Conservation (phyloP, 2,113 vertebrate species). For the Megaceryle torquata region DNA sequence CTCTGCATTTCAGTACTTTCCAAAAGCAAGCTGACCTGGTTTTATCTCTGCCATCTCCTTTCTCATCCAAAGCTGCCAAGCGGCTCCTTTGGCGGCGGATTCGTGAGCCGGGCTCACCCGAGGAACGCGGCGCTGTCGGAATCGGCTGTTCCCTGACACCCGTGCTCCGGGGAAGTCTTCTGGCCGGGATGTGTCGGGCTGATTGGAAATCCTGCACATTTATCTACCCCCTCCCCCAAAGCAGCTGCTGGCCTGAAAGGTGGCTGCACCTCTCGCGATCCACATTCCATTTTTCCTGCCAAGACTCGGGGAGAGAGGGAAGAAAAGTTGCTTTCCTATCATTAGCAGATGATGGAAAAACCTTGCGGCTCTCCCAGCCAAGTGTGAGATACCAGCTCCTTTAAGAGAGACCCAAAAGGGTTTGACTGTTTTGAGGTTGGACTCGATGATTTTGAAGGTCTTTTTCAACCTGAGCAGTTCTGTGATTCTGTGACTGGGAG, state of each 20-base stretch:
- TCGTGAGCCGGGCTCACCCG: rapidly evolving
- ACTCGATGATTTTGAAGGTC: no score
- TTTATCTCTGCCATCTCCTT: not conserved
- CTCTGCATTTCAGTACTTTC: not conserved
- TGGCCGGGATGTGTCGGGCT: not conserved
- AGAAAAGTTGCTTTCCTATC: slow-evolving; percentile 5
- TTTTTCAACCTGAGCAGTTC: no score
- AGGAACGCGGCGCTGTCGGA: rapidly evolving
- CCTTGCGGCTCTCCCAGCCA: not conserved
- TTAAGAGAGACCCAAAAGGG: not conserved
- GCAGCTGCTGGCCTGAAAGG: slow-evolving; percentile 37
- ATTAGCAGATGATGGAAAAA: slow-evolving; percentile 26
- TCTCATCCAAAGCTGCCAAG: not conserved
- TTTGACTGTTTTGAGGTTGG: not conserved
- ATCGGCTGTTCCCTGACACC: not conserved
- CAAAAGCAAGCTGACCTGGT: not conserved
- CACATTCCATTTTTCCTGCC: slow-evolving; percentile 29
- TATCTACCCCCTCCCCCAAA: not conserved
- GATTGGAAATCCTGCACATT: not conserved
- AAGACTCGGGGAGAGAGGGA: not conserved
- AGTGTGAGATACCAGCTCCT: not conserved
- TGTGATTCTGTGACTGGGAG: no score
- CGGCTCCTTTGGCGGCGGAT: rapidly evolving
- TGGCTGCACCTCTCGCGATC: not conserved
- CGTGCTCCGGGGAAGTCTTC: not conserved